Evolutionary conservation across 1,140 invertebrate genomes (phyloP), one percentile per base, ranked within the genome.

Genomic region (Cyclina sinensis): DNA sequence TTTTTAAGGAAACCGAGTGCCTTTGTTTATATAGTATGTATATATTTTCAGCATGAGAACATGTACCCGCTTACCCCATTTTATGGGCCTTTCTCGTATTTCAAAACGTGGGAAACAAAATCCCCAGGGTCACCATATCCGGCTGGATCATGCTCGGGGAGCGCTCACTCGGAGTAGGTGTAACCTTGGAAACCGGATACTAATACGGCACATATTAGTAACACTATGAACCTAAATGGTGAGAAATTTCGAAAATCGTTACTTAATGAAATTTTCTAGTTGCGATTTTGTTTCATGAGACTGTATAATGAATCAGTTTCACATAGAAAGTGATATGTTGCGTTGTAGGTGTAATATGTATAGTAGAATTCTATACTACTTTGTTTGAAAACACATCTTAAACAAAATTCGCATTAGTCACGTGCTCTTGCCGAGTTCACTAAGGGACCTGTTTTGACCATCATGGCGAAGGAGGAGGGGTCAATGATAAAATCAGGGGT

Each of bases 111-210:
- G 46, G 74, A 78, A 78, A 78, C n/a, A 51, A 51, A 5, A 78
- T 78, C 46, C 48, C 74, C 30, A 48, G 74, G 74, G 74, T 78
- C 46, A 78, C 7, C 7, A n/a, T 78, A 51, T 70, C 32, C 65
- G 32, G 65, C 0, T 30, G 37, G 11, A 35, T 16, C 32, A 70
- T 39, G 27, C 65, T 37, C 32, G 32, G 65, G 32, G 65, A 70
- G 65, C 65, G 65, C 21, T 70, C 35, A 70, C 65, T 12, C 35
- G 16, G 2, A 37, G 65, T 70, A 70, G 65, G 65, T 37, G 65
- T 70, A 70, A 70, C 65, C 30, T 70, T 51, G 43, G 74, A 57
- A 78, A 78, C 46, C 46, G 11, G 48, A 78, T n/a, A 78, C 74
- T 32, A 37, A 70, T 70, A 70, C 32, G 14, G 4, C 11, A 5